phyloP scores from a whole-genome alignment of 2,888 invertebrate genomes.

The Eupelmus urozonus region DNA sequence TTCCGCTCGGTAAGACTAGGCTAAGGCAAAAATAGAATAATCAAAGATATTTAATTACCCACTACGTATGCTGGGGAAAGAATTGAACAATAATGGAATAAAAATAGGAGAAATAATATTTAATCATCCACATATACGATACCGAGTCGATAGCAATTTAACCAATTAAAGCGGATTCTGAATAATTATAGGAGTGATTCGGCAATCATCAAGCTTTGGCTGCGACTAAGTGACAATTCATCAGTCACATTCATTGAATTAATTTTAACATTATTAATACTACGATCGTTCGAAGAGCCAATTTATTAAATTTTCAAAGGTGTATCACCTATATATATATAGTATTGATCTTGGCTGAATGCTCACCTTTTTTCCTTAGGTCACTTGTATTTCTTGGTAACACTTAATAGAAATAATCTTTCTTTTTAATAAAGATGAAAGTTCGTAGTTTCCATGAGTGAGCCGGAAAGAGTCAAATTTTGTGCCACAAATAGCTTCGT shows the following conservation, averaged over 20 bases:
- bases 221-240: conserved; percentile 19
- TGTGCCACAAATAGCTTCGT: too few species aligned
- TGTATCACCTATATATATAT: too few species aligned
- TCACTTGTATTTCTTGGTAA: too few species aligned
- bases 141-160: conserved; percentile 1
- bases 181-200: conserved; percentile 43
- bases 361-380: too few species aligned
- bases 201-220: neutral
- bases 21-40: neutral
- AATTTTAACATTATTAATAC: conserved; percentile 3
- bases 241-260: conserved; percentile 4
- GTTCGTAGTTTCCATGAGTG: neutral
- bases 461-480: too few species aligned
- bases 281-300: neutral
- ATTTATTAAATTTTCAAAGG: neutral
- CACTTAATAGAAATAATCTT: too few species aligned
- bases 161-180: conserved; percentile 32
- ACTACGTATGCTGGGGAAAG: neutral
- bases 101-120: conserved; percentile 5
- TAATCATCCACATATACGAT: conserved; percentile 3
- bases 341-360: too few species aligned
- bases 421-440: neutral
- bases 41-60: neutral
- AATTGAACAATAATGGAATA: neutral
- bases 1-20: too few species aligned